Evolutionary conservation across 1,140 invertebrate species (phyloP).

Genomic region (Drosophila auraria): DNA sequence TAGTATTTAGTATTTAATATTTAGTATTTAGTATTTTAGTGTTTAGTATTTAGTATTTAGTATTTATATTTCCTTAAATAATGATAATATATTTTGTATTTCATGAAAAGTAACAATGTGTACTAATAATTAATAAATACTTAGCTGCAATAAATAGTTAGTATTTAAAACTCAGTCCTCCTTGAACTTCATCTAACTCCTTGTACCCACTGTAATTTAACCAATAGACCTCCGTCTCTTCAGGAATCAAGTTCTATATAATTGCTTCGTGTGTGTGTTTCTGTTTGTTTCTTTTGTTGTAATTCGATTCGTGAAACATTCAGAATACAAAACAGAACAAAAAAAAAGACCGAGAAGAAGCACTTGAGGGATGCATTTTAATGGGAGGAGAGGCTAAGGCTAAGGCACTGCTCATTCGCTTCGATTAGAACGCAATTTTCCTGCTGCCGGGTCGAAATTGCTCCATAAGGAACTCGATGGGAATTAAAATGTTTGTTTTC

Average conservation of each 20-base stretch:
- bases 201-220: constrained; percentile 5
- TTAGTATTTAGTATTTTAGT: no score
- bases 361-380: constrained; percentile 72
- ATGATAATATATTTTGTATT: no score
- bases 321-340: constrained; percentile 6
- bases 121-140: no score
- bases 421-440: constrained; percentile 80
- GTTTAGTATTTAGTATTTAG: no score
- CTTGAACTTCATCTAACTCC: background rate
- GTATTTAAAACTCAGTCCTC: no score
- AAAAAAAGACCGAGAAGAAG: constrained; percentile 19
- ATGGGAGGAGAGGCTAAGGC: constrained; percentile 20
- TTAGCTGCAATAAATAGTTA: no score
- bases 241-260: constrained; percentile 41
- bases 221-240: background rate
- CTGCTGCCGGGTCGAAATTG: constrained; percentile 41
- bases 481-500: constrained; percentile 79
- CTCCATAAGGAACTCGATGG: constrained; percentile 72
- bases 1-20: no score
- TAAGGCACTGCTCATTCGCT: constrained; percentile 52
- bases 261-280: constrained; percentile 40
- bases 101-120: background rate
- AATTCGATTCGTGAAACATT: constrained; percentile 56
- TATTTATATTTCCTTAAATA: background rate
- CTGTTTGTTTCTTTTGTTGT: constrained; percentile 46